These are phyloP conservation scores for Hoplostethus mediterraneus DNA, from an alignment of 2,797 vertebrate genomes.

Conservation along the genomic window DNA sequence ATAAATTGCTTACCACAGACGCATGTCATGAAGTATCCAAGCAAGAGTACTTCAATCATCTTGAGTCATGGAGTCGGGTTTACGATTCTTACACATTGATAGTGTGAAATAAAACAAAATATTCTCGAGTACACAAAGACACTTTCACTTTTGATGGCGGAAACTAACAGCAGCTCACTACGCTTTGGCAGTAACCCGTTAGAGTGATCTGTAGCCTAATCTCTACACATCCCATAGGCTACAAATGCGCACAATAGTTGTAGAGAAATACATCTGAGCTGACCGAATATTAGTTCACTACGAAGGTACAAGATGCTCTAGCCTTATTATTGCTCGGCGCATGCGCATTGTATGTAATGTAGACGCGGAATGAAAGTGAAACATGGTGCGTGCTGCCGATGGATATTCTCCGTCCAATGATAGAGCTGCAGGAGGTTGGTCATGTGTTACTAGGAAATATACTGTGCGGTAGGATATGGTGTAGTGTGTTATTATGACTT, in stretches of 20 bases:
- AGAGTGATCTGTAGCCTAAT: background rate
- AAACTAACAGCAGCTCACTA: background rate
- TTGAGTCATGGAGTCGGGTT: background rate
- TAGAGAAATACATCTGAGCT: background rate
- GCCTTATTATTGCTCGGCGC: too few species aligned
- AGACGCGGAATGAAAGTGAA: too few species aligned
- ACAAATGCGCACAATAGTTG: background rate
- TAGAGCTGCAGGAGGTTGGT: too few species aligned
- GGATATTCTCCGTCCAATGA: too few species aligned
- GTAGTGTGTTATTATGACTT: too few species aligned
- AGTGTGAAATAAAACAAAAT: background rate
- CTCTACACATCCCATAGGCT: background rate
- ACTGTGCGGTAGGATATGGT: too few species aligned
- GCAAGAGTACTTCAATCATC: slow-evolving; percentile 56
- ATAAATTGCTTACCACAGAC: slow-evolving; percentile 67
- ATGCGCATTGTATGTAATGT: too few species aligned
- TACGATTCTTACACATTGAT: background rate
- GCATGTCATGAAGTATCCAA: slow-evolving; percentile 61
- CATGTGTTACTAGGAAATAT: too few species aligned
- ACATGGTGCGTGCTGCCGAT: too few species aligned
- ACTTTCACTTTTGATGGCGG: slow-evolving; percentile 83
- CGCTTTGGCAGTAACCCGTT: too few species aligned
- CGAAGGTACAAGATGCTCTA: too few species aligned
- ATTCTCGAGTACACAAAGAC: background rate
- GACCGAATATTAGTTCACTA: background rate